Evolutionary conservation across 2,113 vertebrate genomes (phyloP).

Genomic region (Pelobates fuscus): DNA sequence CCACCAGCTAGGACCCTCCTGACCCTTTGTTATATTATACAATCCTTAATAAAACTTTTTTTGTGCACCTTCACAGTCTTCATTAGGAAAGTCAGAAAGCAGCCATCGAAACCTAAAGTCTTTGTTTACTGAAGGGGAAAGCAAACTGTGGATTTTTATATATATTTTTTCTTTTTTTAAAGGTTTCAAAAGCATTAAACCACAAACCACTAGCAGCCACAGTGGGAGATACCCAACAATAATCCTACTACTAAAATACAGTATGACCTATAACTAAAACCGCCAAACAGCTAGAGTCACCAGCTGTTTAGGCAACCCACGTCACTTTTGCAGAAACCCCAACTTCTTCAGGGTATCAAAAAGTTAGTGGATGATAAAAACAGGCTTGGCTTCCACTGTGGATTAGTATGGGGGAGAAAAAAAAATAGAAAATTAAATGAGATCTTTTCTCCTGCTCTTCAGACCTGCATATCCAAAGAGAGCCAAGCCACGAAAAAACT

Average conservation of each 20-base stretch:
- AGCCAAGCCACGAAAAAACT: slow-evolving; percentile 1
- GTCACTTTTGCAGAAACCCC: not conserved
- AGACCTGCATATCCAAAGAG: not conserved
- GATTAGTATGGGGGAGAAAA: slow-evolving; percentile 1
- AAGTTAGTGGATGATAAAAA: slow-evolving; percentile 31
- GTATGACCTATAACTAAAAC: slow-evolving; percentile 37
- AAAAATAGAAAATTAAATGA: no score
- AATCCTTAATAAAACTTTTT: slow-evolving; percentile 43
- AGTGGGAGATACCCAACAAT: slow-evolving; percentile 45
- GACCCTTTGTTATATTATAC: slow-evolving; percentile 58
- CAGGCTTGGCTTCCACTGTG: slow-evolving; percentile 31
- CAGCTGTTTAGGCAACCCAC: slow-evolving; percentile 6
- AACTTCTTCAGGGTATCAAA: slow-evolving; percentile 3
- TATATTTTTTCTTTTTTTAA: not conserved
- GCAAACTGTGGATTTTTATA: slow-evolving; percentile 7
- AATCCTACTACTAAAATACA: slow-evolving; percentile 50
- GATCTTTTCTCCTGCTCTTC: not conserved
- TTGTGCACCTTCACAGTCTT: slow-evolving; percentile 48
- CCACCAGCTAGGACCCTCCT: slow-evolving; percentile 51
- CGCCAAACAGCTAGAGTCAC: slow-evolving; percentile 18
- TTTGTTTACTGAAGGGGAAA: slow-evolving; percentile 1
- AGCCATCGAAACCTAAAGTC: slow-evolving; percentile 20
- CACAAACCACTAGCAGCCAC: slow-evolving; percentile 48
- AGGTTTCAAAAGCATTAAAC: slow-evolving; percentile 34
- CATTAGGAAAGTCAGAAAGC: slow-evolving; percentile 38